Evolutionary conservation across 2,797 vertebrate genomes (phyloP).

Genomic region (Gallinago stenura): DNA sequence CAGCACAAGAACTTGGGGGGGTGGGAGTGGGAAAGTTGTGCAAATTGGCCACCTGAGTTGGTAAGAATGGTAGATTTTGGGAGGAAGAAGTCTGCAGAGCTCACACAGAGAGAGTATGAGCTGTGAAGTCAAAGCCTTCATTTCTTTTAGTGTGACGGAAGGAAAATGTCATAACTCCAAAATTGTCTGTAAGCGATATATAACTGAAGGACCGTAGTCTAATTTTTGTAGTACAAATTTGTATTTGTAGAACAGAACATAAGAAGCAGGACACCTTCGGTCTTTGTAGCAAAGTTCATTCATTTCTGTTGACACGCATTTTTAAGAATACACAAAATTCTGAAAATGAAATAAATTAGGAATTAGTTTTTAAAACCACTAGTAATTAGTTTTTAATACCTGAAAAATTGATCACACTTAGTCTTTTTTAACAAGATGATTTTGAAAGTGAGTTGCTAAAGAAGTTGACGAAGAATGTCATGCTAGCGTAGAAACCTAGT

Average conservation of each 20-base stretch:
- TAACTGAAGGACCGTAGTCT: background rate
- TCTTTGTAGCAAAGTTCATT: background rate
- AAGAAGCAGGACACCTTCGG: background rate
- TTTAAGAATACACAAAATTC: background rate
- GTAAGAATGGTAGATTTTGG: background rate
- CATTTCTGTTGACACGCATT: background rate
- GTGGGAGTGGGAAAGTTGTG: accelerated
- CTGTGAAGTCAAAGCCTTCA: background rate
- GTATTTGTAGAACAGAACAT: background rate
- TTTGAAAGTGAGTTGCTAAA: background rate
- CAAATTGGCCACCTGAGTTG: background rate
- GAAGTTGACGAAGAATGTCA: background rate
- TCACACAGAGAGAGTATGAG: background rate
- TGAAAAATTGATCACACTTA: background rate
- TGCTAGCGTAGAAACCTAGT: background rate
- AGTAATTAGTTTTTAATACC: background rate
- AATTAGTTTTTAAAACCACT: background rate
- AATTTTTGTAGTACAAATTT: background rate
- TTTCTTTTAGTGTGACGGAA: background rate
- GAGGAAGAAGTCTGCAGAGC: background rate
- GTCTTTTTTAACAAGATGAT: background rate
- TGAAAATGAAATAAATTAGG: background rate
- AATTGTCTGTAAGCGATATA: background rate
- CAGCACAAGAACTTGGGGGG: background rate
- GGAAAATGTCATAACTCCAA: background rate